phyloP scores from a whole-genome alignment of 53 echinoderm and acorn worm genomes.

The Astropecten irregularis region DNA sequence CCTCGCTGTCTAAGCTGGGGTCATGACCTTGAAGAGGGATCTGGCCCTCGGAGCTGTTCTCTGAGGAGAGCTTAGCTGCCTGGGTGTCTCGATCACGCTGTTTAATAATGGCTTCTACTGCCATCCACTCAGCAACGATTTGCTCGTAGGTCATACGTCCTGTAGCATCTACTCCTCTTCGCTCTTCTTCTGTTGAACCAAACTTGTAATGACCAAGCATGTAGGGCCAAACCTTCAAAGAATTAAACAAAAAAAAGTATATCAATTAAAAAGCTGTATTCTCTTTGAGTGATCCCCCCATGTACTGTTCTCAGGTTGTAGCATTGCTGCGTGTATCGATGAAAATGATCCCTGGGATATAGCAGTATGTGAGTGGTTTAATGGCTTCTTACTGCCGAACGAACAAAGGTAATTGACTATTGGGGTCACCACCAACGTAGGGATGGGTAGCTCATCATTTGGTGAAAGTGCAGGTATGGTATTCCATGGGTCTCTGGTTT shows the following conservation, averaged over 20 bases:
- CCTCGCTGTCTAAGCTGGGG: constrained; percentile 95
- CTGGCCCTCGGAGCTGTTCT: constrained; percentile 89
- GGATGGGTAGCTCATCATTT: no score
- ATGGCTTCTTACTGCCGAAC: no score
- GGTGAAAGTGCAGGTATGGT: no score
- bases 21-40: constrained; percentile 78
- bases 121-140: constrained; percentile 98
- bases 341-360: no score
- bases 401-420: no score
- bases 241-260: neutral
- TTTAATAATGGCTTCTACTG: constrained; percentile 94
- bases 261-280: no score
- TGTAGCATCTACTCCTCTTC: constrained; percentile 69
- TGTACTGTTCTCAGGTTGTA: no score
- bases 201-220: constrained; percentile 92
- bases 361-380: no score
- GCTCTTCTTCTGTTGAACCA: constrained; percentile 79
- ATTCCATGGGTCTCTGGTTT: no score
- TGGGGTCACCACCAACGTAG: no score
- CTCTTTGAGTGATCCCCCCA: no score
- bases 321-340: no score
- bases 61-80: constrained; percentile 92
- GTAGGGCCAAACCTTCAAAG: constrained; percentile 92
- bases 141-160: constrained; percentile 84
- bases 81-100: constrained; percentile 94